These are phyloP conservation scores for Pelobates fuscus DNA, from an alignment of 2,113 vertebrate species.

Conservation along the genomic window DNA sequence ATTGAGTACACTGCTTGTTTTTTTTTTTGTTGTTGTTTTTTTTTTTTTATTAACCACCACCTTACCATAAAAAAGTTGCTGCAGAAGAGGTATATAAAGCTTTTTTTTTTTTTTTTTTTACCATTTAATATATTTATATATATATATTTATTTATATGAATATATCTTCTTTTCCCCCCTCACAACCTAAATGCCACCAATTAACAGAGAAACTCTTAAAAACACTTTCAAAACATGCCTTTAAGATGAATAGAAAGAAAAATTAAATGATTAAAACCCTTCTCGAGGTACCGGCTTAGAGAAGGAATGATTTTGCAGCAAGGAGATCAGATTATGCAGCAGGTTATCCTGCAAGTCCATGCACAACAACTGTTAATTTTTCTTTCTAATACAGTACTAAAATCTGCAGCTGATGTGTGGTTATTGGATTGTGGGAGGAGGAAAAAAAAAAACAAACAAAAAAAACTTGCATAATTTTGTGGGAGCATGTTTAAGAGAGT, in stretches of 20 bases:
- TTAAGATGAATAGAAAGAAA: conserved; percentile 29
- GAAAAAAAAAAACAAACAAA: conserved; percentile 21
- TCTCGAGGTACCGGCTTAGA: conserved; percentile 51
- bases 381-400: conserved; percentile 50
- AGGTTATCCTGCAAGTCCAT: conserved; percentile 30
- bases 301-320: conserved; percentile 52
- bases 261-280: conserved; percentile 52
- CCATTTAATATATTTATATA: conserved; percentile 13
- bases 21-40: conserved; percentile 42
- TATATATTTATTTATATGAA: conserved; percentile 3
- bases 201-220: conserved; percentile 53
- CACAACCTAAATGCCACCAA: conserved; percentile 59
- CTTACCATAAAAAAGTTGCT: conserved; percentile 63
- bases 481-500: conserved; percentile 66
- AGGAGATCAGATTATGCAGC: background rate
- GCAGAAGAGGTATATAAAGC: conserved; percentile 84
- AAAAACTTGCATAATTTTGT: conserved; percentile 58
- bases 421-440: conserved; percentile 39
- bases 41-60: conserved; percentile 64
- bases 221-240: conserved; percentile 57
- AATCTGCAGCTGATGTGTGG: conserved; percentile 55
- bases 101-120: conserved; percentile 53
- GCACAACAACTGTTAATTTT: conserved; percentile 46
- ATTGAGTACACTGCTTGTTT: too few relatives aligned
- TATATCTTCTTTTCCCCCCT: background rate